phyloP scores from a whole-genome alignment of 53 echinoderm and acorn worm genomes.

The Astropecten irregularis region DNA sequence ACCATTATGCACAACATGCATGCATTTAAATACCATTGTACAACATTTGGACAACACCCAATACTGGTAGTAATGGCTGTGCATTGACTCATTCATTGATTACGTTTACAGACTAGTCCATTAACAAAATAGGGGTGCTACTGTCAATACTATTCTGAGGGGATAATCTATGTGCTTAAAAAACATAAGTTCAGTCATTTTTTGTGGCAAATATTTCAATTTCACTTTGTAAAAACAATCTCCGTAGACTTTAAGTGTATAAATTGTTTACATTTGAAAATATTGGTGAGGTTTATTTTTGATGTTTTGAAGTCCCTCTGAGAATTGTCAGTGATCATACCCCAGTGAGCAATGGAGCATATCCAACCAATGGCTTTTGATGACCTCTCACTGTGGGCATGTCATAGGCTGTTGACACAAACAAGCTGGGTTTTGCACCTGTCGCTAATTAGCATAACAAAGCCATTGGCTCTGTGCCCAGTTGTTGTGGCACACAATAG shows the following conservation, averaged over 20 bases:
- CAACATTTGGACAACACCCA: conserved; percentile 42
- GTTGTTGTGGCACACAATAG: too few relatives aligned
- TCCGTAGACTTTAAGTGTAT: too few relatives aligned
- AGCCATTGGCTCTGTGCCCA: neutral
- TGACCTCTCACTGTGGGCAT: conserved; percentile 3
- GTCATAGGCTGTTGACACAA: conserved; percentile 37
- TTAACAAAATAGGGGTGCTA: neutral
- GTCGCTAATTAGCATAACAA: conserved; percentile 51
- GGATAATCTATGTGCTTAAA: neutral
- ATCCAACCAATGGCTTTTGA: conserved; percentile 32
- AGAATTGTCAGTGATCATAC: neutral
- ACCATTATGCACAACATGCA: neutral
- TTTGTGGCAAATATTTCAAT: too few relatives aligned
- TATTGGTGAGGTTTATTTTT: too few relatives aligned
- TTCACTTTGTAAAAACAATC: too few relatives aligned
- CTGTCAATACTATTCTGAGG: neutral
- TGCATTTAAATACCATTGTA: neutral
- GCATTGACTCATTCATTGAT: conserved; percentile 36
- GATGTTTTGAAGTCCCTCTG: conserved; percentile 1
- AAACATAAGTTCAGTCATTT: neutral
- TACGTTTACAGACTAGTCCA: conserved; percentile 13
- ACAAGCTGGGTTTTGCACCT: conserved; percentile 32
- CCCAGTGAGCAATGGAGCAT: neutral
- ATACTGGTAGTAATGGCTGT: neutral
- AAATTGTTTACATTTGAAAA: too few relatives aligned